A percentile compares a stretch with the other conserved stretches of the same genome.
phyloP scores from a whole-genome alignment of 2,888 invertebrate species.

The Anaspis maculata region DNA sequence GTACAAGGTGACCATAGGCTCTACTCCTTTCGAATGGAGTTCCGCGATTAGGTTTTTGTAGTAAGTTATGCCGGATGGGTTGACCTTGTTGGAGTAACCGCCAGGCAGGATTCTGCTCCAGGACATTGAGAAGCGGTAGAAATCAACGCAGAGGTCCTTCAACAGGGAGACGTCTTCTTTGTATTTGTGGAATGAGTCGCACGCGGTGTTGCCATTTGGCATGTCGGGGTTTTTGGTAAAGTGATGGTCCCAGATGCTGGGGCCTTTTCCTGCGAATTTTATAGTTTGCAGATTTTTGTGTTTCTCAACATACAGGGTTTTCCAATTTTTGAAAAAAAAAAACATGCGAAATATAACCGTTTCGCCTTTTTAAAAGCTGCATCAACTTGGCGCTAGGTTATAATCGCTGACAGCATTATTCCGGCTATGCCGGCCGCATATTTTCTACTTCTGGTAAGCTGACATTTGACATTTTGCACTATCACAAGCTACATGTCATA shows the following conservation, averaged over 20 bases:
- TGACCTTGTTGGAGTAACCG: constrained; percentile 57
- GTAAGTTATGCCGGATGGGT: constrained; percentile 62
- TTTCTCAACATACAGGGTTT: no score
- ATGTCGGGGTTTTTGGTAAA: constrained; percentile 44
- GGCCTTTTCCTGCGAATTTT: constrained; percentile 54
- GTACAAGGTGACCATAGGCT: constrained; percentile 55
- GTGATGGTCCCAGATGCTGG: constrained; percentile 54
- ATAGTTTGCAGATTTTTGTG: no score
- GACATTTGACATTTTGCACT: no score
- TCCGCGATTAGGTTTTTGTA: constrained; percentile 70
- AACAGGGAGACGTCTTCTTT: constrained; percentile 57
- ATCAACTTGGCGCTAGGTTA: no score
- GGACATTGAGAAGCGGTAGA: constrained; percentile 65
- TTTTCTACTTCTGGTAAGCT: no score
- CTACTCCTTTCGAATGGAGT: constrained; percentile 48
- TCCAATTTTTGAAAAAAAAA: no score
- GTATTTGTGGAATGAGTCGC: constrained; percentile 61
- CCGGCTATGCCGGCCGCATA: no score
- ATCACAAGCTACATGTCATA: no score
- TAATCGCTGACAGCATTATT: no score
- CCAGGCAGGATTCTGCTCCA: constrained; percentile 70
- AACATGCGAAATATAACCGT: no score
- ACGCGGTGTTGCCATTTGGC: constrained; percentile 59
- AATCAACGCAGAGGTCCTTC: constrained; percentile 52
- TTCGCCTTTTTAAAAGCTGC: no score